Evolutionary conservation across 2,888 invertebrate species (phyloP).

Genomic region (Callimorpha dominula): DNA sequence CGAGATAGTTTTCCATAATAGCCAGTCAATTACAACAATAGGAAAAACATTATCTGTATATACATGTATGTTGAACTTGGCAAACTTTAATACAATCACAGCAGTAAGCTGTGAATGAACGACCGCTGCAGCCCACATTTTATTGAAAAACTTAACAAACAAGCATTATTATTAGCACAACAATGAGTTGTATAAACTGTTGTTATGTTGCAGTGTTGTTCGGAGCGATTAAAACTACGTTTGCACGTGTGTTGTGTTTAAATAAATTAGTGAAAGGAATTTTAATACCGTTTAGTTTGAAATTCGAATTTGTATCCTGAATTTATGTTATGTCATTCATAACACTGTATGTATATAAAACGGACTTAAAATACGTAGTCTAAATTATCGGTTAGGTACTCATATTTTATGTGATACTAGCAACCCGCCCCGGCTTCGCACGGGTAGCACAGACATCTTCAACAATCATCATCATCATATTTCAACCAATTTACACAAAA

Average conservation of each 20-base stretch:
- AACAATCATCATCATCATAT: too few species aligned
- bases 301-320: not conserved
- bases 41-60: not conserved
- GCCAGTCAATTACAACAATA: not conserved
- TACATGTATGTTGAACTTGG: not conserved
- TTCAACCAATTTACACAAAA: too few species aligned
- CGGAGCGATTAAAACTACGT: not conserved
- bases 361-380: too few species aligned
- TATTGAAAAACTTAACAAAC: conserved; percentile 35
- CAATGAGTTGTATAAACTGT: conserved; percentile 20
- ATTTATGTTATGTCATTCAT: not conserved
- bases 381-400: too few species aligned
- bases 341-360: too few species aligned
- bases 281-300: not conserved
- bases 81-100: conserved; percentile 10
- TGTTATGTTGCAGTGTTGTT: conserved; percentile 18
- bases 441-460: too few species aligned
- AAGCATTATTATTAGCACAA: conserved; percentile 20
- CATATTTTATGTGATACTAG: too few species aligned
- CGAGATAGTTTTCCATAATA: too few species aligned
- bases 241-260: not conserved
- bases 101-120: conserved; percentile 4
- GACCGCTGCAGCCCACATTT: conserved; percentile 21
- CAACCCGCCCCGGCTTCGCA: too few species aligned
- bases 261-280: not conserved